These are phyloP conservation scores for Dione juno DNA, from an alignment of 2,888 invertebrate genomes.

Conservation along the genomic window DNA sequence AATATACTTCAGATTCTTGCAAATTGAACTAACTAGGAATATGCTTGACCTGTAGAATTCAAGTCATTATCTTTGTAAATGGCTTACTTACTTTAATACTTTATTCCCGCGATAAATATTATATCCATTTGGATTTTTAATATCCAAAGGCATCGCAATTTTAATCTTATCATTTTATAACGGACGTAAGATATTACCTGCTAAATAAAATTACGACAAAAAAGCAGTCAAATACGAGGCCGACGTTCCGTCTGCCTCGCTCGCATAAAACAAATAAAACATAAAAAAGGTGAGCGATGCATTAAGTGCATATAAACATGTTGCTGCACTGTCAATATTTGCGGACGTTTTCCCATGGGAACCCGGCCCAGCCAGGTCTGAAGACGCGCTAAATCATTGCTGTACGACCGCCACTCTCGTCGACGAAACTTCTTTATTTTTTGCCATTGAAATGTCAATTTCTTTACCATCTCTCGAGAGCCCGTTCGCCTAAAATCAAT, in stretches of 20 bases:
- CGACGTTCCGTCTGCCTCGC: slow-evolving; percentile 78
- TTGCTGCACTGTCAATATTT: slow-evolving; percentile 82
- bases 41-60: background rate
- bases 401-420: slow-evolving; percentile 52
- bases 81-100: slow-evolving; percentile 14
- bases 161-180: slow-evolving; percentile 62
- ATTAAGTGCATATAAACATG: slow-evolving; percentile 84
- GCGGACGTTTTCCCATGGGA: slow-evolving; percentile 81
- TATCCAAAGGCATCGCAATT: slow-evolving; percentile 40
- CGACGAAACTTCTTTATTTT: slow-evolving; percentile 67
- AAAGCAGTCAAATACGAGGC: slow-evolving; percentile 73
- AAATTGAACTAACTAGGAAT: background rate
- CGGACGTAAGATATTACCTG: slow-evolving; percentile 62
- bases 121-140: slow-evolving; percentile 18
- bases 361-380: slow-evolving; percentile 57
- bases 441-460: slow-evolving; percentile 80
- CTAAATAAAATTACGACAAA: slow-evolving; percentile 77
- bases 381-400: slow-evolving; percentile 74
- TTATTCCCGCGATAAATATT: slow-evolving; percentile 11
- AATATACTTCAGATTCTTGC: no score
- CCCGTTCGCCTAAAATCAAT: slow-evolving; percentile 63
- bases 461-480: slow-evolving; percentile 54
- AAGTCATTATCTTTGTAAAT: slow-evolving; percentile 1
- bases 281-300: slow-evolving; percentile 80
- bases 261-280: slow-evolving; percentile 78